Conservation (phyloP, 2,797 vertebrate genomes). For the Sphenodon punctatus region DNA sequence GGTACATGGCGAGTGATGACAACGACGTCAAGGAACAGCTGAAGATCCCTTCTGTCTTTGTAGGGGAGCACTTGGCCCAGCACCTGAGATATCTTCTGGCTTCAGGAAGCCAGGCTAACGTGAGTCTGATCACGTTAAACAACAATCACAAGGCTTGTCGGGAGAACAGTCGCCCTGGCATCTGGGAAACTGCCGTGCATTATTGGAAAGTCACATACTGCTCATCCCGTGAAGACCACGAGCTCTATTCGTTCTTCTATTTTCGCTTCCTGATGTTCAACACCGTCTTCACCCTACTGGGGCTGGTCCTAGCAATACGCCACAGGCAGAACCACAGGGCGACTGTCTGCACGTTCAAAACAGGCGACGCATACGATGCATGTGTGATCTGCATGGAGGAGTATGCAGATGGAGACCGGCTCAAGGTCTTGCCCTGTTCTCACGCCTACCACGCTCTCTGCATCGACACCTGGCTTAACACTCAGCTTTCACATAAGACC, state of each 20-base stretch:
- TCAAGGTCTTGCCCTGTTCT: conserved; percentile 83
- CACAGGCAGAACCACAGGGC: conserved; percentile 72
- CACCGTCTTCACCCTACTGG: not conserved
- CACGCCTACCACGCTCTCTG: conserved; percentile 84
- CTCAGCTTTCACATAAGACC: conserved; percentile 68
- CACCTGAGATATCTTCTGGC: not conserved
- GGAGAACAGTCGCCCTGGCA: accelerated
- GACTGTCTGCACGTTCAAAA: conserved; percentile 76
- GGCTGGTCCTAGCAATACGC: not conserved
- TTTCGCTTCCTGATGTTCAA: not conserved
- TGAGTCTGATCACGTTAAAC: conserved; percentile 76
- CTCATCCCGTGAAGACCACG: not conserved
- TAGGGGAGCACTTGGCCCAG: conserved; percentile 23
- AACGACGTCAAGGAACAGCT: conserved; percentile 79
- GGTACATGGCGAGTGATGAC: conserved; percentile 79
- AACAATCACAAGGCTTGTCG: conserved; percentile 39
- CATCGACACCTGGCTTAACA: conserved; percentile 84
- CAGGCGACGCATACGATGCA: conserved; percentile 64
- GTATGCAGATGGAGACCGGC: conserved; percentile 82
- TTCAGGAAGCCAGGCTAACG: conserved; percentile 67
- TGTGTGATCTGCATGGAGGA: conserved; percentile 88
- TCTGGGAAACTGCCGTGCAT: not conserved
- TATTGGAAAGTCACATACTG: not conserved
- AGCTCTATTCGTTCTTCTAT: not conserved
- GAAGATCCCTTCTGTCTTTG: conserved; percentile 84